Percentiles rank a stretch among this genome's conserved stretches.
phyloP scores from a whole-genome alignment of 2,888 invertebrate genomes.

The Plusia festucae region DNA sequence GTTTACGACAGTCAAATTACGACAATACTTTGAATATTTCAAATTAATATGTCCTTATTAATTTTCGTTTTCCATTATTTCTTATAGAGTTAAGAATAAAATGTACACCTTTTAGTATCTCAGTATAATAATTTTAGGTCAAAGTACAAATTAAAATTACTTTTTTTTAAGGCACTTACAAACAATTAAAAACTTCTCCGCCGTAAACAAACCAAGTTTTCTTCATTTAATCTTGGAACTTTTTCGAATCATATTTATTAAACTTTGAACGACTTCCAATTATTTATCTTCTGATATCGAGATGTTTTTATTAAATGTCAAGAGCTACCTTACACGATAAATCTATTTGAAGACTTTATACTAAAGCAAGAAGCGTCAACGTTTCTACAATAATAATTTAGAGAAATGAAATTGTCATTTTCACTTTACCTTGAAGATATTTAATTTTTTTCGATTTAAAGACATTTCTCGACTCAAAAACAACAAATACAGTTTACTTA shows the following conservation, averaged over 20 bases:
- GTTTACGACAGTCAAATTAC: no score
- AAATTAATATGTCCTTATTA: no score
- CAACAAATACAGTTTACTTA: no score
- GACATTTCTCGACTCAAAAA: no score
- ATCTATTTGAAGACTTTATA: not conserved
- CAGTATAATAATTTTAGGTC: not conserved
- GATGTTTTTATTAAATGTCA: not conserved
- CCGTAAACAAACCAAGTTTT: constrained; percentile 24
- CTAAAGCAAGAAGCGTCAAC: not conserved
- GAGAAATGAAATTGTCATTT: not conserved
- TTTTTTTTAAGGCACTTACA: constrained; percentile 22
- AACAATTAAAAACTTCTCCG: constrained; percentile 34
- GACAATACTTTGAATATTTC: no score
- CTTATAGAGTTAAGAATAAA: no score
- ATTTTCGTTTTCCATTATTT: no score
- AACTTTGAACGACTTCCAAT: constrained; percentile 13
- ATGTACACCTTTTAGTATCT: no score
- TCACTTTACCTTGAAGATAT: not conserved
- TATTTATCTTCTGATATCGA: not conserved
- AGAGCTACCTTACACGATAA: not conserved
- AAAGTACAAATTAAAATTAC: not conserved
- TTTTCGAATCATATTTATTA: constrained; percentile 32
- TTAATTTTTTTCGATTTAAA: no score
- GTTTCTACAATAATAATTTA: not conserved
- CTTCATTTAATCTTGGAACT: constrained; percentile 27